phyloP scores from a whole-genome alignment of 2,888 invertebrate genomes.

The Sialis lutaria region DNA sequence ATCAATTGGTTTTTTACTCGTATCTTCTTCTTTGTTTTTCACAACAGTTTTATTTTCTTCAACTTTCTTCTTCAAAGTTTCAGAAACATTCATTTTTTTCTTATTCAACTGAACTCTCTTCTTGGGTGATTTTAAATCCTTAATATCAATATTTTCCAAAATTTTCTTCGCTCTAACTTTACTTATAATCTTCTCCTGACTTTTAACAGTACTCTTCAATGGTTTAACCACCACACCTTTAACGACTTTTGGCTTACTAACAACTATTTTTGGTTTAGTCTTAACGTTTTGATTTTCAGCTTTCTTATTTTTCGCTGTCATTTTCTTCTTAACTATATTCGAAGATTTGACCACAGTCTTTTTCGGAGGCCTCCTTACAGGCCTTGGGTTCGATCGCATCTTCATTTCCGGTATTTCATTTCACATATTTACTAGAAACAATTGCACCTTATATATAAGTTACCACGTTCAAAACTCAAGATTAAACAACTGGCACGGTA shows the following conservation, averaged over 20 bases:
- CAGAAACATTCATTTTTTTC: background rate
- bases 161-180: no score
- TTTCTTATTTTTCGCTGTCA: background rate
- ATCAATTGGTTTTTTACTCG: background rate
- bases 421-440: no score
- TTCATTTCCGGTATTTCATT: background rate
- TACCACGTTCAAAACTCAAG: no score
- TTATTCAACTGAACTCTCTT: background rate
- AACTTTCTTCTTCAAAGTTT: background rate
- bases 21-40: background rate
- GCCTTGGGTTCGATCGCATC: slow-evolving; percentile 21
- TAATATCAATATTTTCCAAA: no score
- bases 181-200: no score
- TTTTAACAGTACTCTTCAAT: no score
- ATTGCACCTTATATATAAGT: no score
- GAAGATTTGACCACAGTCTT: slow-evolving; percentile 23
- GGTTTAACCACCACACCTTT: no score
- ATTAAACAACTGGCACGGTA: no score
- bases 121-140: background rate
- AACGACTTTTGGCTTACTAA: background rate
- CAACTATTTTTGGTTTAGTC: background rate
- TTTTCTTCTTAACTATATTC: background rate
- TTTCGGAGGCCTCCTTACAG: no score
- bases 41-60: background rate
- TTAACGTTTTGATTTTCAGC: background rate